A percentile compares a stretch with the other conserved stretches of the same genome.
phyloP scores from a whole-genome alignment of 2,888 invertebrate genomes.

The Drosophila neutralis region DNA sequence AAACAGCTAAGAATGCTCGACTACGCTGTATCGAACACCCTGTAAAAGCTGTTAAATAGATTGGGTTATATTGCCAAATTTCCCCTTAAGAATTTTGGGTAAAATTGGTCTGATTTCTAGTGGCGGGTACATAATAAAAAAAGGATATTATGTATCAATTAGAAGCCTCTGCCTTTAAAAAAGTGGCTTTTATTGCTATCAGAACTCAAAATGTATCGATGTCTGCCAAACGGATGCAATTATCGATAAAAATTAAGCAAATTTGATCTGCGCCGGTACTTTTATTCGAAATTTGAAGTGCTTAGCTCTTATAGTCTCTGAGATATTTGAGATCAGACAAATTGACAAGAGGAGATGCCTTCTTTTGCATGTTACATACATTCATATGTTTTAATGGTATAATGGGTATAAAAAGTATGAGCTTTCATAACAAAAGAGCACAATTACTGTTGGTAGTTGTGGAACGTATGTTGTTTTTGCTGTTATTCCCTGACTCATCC shows the following conservation, averaged over 20 bases:
- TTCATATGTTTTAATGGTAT: background rate
- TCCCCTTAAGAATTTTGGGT: too few relatives aligned
- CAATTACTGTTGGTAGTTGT: slow-evolving; percentile 21
- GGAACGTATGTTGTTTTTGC: slow-evolving; percentile 32
- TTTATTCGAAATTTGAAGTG: background rate
- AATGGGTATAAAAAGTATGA: background rate
- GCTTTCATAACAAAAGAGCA: background rate
- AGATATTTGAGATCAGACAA: background rate
- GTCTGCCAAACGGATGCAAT: background rate
- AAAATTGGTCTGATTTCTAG: background rate
- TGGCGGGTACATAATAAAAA: background rate
- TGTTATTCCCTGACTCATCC: slow-evolving; percentile 57
- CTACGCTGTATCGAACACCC: background rate
- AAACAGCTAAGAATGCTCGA: background rate
- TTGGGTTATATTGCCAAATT: background rate
- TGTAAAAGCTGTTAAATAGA: background rate
- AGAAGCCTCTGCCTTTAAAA: background rate
- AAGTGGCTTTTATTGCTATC: background rate
- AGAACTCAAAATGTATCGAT: background rate
- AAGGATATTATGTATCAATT: background rate
- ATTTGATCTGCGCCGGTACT: background rate
- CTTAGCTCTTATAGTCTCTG: background rate
- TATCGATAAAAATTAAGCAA: background rate
- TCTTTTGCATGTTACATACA: background rate
- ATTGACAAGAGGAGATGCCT: background rate